Evolutionary conservation across 2,797 vertebrate species (phyloP).

Genomic region (Anabas testudineus): DNA sequence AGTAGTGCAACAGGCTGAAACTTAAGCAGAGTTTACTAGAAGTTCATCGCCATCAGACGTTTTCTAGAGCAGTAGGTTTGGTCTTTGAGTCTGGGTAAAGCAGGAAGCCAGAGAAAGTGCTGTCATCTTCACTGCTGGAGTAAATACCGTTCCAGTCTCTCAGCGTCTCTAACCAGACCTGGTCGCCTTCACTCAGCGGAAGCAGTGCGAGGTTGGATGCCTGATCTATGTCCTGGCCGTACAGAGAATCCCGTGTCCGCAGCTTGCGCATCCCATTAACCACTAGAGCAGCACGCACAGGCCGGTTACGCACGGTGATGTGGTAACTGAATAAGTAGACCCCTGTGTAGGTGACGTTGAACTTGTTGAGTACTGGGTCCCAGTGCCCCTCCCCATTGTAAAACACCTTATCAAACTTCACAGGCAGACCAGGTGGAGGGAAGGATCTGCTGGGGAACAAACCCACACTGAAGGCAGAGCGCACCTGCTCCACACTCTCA

Average conservation of each 20-base stretch:
- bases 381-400: constrained; percentile 92
- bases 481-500: constrained; percentile 62
- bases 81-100: constrained; percentile 83
- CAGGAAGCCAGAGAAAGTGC: constrained; percentile 94
- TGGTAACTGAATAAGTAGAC: constrained; percentile 94
- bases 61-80: constrained; percentile 42
- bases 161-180: constrained; percentile 94
- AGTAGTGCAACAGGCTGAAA: constrained; percentile 53
- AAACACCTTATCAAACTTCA: constrained; percentile 93
- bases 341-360: constrained; percentile 89
- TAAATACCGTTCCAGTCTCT: constrained; percentile 96
- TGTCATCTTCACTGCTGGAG: constrained; percentile 93
- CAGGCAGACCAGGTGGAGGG: constrained; percentile 89
- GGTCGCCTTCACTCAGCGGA: constrained; percentile 88
- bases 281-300: constrained; percentile 89
- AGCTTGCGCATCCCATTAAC: constrained; percentile 87
- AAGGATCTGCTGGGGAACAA: constrained; percentile 91
- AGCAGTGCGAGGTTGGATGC: constrained; percentile 91
- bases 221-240: constrained; percentile 95
- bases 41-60: constrained; percentile 44
- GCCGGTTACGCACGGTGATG: constrained; percentile 92
- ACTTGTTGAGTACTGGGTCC: constrained; percentile 88
- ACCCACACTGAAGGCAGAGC: constrained; percentile 92
- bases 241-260: constrained; percentile 92
- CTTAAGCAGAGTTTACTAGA: constrained; percentile 38